Evolutionary conservation across 1,140 invertebrate species (phyloP).

Genomic region (Philopotamus ludificatus): DNA sequence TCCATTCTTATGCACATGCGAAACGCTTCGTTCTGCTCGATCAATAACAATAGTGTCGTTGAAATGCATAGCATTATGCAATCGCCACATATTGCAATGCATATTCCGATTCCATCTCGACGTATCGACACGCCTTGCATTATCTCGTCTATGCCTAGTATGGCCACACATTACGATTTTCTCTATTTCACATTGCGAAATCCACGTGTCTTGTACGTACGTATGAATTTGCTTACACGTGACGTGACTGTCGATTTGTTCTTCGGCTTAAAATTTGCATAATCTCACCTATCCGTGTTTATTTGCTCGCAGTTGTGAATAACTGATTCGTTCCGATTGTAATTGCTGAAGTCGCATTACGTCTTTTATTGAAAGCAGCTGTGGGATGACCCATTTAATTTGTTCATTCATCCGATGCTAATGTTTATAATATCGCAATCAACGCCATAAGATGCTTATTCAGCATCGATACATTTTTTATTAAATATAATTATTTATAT

Average conservation of each 20-base stretch:
- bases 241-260: conserved; percentile 13
- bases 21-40: background rate
- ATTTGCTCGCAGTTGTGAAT: background rate
- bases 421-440: background rate
- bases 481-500: background rate
- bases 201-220: background rate
- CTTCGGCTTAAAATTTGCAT: conserved; percentile 14
- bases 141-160: no score
- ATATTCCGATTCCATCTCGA: background rate
- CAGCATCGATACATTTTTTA: background rate
- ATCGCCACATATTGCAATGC: background rate
- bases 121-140: background rate
- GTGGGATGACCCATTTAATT: background rate
- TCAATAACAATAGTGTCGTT: background rate
- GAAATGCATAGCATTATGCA: no score
- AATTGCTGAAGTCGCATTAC: background rate
- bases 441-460: background rate
- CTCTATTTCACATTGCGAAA: background rate
- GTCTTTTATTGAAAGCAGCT: conserved; percentile 11
- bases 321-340: background rate
- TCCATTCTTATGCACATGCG: background rate
- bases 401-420: background rate
- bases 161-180: no score
- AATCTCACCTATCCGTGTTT: conserved; percentile 8
- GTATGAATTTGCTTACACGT: background rate